Evolutionary conservation across 2,888 invertebrate species (phyloP), one percentile per base, ranked within the genome.

Genomic region (Xylota sylvarum): DNA sequence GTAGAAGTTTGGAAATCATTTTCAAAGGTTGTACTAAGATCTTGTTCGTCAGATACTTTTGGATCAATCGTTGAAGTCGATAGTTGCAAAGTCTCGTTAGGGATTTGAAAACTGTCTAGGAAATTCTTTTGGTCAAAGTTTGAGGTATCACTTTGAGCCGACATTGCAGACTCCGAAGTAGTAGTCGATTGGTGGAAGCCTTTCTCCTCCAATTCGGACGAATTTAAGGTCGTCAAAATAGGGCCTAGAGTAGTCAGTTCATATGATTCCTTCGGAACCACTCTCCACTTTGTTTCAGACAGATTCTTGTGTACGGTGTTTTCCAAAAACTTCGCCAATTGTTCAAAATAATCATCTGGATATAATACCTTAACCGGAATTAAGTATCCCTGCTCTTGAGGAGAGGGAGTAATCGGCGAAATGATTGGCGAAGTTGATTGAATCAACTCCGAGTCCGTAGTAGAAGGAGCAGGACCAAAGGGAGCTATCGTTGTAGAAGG

Each of bases 301-400:
- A 43, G 17, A 43, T 56, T 70, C 5, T 46, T 64, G 6, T 56
- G 40, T 5, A 7, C 9, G 5, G 14, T 4, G 14, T 23, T 35
- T 6, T 79, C 55, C 4, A 72, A 46, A 35, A 27, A 72, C 12
- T 70, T 37, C 0, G 60, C 23, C 17, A 72, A 23, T 27, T 79
- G 62, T 19, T 79, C 78, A 17, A 48, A 72, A 48, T 79, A 79
- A 9, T 46, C 46, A 0, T 64, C 55, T 3, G 78, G 78, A 14
- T 79, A 79, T 6, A 46, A 17, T 0, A 79, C 64, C 17, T 70
- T 23, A 9, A 79, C 70, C 0, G 78, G 78, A 64, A 79, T 64
- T 5, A 56, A 7, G 17, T 64, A 52, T 7, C 37, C 78, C 32
- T 35, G 4, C 17, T 52, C 14, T 17, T 12, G 27, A 14, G 10